phyloP scores from a whole-genome alignment of 1,140 invertebrate genomes.

The Wiebesia pumilae region DNA sequence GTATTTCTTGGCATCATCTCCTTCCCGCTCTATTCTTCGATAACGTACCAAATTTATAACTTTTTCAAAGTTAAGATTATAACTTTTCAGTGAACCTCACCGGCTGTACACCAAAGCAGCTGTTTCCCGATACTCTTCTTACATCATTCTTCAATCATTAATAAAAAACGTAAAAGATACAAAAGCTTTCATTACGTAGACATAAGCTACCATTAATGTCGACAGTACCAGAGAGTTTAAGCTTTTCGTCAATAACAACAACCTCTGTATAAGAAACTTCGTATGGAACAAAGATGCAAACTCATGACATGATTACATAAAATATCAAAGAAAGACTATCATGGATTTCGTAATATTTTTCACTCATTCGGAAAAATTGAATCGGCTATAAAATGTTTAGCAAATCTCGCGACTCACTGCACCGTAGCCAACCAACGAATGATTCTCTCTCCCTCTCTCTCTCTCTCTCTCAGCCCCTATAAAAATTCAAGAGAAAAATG shows the following conservation, averaged over 20 bases:
- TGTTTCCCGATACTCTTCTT: too few species aligned
- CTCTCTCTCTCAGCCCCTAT: not conserved
- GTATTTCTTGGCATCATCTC: not conserved
- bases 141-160: too few species aligned
- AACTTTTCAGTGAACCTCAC: not conserved
- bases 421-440: not conserved
- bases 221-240: too few species aligned
- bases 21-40: not conserved
- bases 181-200: too few species aligned
- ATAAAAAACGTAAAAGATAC: too few species aligned
- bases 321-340: too few species aligned
- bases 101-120: too few species aligned
- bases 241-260: too few species aligned
- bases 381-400: not conserved
- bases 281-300: not conserved
- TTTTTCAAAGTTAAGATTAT: not conserved
- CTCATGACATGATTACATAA: not conserved
- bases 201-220: too few species aligned
- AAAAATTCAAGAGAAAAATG: slow-evolving; percentile 42
- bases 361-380: not conserved
- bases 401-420: slow-evolving; percentile 5
- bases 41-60: not conserved
- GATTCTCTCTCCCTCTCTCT: not conserved
- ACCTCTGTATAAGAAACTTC: too few species aligned
- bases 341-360: not conserved